Evolutionary conservation across 2,797 vertebrate species (phyloP), one percentile per base, ranked within the genome.

Genomic region (Pseudochaenichthys georgianus): DNA sequence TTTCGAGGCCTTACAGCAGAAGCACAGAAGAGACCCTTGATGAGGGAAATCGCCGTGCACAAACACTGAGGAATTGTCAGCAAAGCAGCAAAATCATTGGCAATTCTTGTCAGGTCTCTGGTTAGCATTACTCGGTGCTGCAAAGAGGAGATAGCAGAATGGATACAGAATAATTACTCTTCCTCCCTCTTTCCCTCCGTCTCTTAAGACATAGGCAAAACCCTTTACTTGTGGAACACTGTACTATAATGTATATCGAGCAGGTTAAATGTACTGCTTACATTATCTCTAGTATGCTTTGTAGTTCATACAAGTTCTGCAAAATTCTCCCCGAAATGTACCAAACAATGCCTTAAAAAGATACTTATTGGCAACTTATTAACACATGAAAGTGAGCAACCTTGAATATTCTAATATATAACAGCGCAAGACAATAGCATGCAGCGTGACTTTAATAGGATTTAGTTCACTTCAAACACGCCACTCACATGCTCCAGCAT

Each of bases 41-140:
- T 93, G 91, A 93, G 88, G 92, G 88, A 92, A 95, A 93, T 92
- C 88, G 87, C 89, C 87, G 85, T 77, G 88, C 93, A 87, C 91
- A 93, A 93, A 95, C 92, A 95, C 91, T 93, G 89, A 94, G 91
- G 92, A 91, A 94, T 93, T 93, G 92, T 94, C 89, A 86, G 87
- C 78, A 86, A 89, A 91, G 90, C 89, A 78, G 84, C 84, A 75
- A 89, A 94, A 94, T 93, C 93, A 94, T 95, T 95, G 93, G 90
- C 91, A 93, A 95, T 95, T 94, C 94, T 90, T 85, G 89, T 94
- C 94, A 95, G 92, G 92, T 90, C 90, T 87, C 85, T 78, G 82
- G 81, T 90, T 86, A 90, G 92, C 91, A 93, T 91, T 89, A 91
- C 92, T 92, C 70, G 75, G 74, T 92, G 89, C 94, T 94, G 94